phyloP scores from a whole-genome alignment of 2,113 vertebrate species.

The Blennius ocellaris region DNA sequence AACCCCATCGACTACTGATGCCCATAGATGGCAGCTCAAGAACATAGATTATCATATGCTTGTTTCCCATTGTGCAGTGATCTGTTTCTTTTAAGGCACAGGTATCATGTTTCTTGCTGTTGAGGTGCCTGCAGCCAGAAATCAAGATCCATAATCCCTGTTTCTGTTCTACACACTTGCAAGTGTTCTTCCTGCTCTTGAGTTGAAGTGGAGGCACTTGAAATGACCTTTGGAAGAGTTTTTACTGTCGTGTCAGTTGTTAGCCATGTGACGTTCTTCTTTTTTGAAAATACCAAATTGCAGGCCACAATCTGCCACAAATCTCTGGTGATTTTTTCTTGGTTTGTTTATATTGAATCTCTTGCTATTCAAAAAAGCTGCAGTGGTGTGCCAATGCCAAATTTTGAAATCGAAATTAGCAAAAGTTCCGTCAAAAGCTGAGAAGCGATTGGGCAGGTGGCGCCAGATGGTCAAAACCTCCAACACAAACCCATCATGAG shows the following conservation, averaged over 20 bases:
- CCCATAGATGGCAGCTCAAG: constrained; percentile 49
- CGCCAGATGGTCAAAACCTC: no score
- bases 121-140: constrained; percentile 10
- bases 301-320: no score
- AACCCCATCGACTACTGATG: constrained; percentile 6
- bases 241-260: not conserved
- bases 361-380: no score
- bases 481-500: no score
- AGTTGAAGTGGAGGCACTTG: not conserved
- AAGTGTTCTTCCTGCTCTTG: not conserved
- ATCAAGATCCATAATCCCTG: constrained; percentile 62
- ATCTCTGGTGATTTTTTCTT: no score
- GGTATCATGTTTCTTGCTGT: constrained; percentile 57
- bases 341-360: no score
- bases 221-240: not conserved
- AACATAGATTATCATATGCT: constrained; percentile 59
- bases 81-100: constrained; percentile 2
- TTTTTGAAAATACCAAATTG: no score
- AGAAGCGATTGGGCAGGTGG: no score
- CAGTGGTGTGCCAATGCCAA: no score
- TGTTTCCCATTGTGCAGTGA: constrained; percentile 49
- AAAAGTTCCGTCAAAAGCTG: no score
- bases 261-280: no score
- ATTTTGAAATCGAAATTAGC: no score
- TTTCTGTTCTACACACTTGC: constrained; percentile 15